Percentiles rank a stretch among this genome's conserved stretches.
These are phyloP conservation scores for Hyperoplus immaculatus DNA, from an alignment of 2,797 vertebrate genomes.

Conservation along the genomic window DNA sequence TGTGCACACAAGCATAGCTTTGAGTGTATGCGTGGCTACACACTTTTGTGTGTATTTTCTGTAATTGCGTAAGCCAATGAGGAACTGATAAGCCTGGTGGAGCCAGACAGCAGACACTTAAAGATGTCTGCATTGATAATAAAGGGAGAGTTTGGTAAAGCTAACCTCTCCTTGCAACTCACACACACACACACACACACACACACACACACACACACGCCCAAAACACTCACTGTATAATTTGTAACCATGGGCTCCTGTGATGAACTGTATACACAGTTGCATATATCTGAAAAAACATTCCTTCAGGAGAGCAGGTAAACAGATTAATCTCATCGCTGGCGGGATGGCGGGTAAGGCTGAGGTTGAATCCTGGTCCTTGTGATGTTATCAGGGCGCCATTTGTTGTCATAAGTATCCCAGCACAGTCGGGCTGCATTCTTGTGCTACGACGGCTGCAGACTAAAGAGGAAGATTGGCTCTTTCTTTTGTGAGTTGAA, in stretches of 20 bases:
- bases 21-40: conserved; percentile 43
- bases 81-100: conserved; percentile 85
- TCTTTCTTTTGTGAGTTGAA: conserved; percentile 24
- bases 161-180: conserved; percentile 40
- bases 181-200: conserved; percentile 8
- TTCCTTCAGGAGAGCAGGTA: conserved; percentile 50
- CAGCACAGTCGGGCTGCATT: conserved; percentile 45
- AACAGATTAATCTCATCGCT: conserved; percentile 56
- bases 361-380: conserved; percentile 38
- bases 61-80: conserved; percentile 81
- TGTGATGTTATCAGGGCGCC: conserved; percentile 61
- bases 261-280: conserved; percentile 52
- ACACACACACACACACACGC: neutral
- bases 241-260: conserved; percentile 35
- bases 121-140: conserved; percentile 86
- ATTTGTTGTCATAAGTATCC: conserved; percentile 63
- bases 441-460: neutral
- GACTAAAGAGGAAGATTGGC: conserved; percentile 35
- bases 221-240: conserved; percentile 30
- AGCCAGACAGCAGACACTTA: conserved; percentile 86
- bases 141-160: conserved; percentile 60
- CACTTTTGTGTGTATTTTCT: conserved; percentile 67
- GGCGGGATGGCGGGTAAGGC: conserved; percentile 29
- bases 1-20: conserved; percentile 31
- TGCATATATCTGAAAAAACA: conserved; percentile 62